Percentiles rank a stretch among this genome's conserved stretches.
Conservation (phyloP, 1,140 invertebrate species). For the Riptortus pedestris region DNA sequence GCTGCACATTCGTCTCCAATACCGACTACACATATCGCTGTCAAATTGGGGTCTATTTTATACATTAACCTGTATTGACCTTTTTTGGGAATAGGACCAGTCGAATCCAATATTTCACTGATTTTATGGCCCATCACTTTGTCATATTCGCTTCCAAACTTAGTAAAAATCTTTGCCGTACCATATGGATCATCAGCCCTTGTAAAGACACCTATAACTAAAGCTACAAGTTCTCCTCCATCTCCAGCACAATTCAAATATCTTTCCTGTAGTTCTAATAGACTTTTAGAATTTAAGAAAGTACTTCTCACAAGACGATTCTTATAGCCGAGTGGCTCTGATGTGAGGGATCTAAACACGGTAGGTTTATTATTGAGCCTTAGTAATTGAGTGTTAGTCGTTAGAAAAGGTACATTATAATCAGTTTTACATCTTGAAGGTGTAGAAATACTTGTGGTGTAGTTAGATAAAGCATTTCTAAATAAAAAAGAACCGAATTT, state of each 20-base stretch:
- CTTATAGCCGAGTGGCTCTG: no score
- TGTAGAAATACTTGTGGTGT: no score
- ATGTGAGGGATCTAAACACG: no score
- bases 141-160: constrained; percentile 18
- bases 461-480: no score
- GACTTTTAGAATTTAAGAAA: no score
- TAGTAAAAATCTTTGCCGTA: constrained; percentile 9
- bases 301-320: no score
- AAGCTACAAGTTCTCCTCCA: not conserved
- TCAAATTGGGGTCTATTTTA: constrained; percentile 37
- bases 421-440: no score
- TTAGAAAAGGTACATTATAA: no score
- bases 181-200: constrained; percentile 5
- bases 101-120: not conserved
- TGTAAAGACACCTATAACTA: constrained; percentile 22
- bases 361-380: no score
- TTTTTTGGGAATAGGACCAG: constrained; percentile 38
- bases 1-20: constrained; percentile 39
- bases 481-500: no score
- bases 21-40: constrained; percentile 39
- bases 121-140: not conserved
- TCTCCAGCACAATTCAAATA: constrained; percentile 17
- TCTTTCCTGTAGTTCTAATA: not conserved
- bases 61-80: constrained; percentile 39
- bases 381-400: no score